phyloP scores from a whole-genome alignment of 2,888 invertebrate genomes.

The Tipula confusa region DNA sequence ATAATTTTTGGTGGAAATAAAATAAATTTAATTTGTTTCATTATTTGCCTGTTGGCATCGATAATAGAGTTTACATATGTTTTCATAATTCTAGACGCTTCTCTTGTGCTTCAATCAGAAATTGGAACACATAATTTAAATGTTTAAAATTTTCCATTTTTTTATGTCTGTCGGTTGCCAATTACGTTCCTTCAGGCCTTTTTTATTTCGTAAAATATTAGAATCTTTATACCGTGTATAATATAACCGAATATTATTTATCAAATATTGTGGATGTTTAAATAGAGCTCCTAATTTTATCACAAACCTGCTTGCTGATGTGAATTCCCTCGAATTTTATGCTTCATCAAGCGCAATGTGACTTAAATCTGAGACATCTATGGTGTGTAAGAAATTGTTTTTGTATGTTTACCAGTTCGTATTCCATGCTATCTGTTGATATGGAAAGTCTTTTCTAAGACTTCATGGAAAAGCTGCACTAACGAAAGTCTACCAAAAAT shows the following conservation, averaged over 20 bases:
- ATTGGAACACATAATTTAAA: no score
- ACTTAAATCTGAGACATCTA: not conserved
- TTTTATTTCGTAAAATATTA: not conserved
- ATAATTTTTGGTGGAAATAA: no score
- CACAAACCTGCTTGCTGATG: no score
- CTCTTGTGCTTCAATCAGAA: no score
- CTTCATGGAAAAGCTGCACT: no score
- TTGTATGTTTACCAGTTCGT: not conserved
- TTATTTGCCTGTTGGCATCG: no score
- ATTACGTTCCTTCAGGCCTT: not conserved
- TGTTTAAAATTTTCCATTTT: no score
- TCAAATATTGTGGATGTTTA: not conserved
- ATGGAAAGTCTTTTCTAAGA: not conserved
- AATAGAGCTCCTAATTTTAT: not conserved
- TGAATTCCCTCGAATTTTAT: no score
- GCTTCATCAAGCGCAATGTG: no score
- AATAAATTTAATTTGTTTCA: no score
- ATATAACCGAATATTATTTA: not conserved
- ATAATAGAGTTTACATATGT: no score
- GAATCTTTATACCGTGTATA: not conserved
- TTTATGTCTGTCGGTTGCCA: not conserved
- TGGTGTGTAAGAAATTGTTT: not conserved
- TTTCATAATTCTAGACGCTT: no score
- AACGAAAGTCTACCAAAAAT: not conserved
- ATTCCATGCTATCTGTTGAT: not conserved